Percentiles rank a stretch among this genome's conserved stretches.
phyloP scores from a whole-genome alignment of 2,797 vertebrate species.

The Cynodonichthys magdalenae region DNA sequence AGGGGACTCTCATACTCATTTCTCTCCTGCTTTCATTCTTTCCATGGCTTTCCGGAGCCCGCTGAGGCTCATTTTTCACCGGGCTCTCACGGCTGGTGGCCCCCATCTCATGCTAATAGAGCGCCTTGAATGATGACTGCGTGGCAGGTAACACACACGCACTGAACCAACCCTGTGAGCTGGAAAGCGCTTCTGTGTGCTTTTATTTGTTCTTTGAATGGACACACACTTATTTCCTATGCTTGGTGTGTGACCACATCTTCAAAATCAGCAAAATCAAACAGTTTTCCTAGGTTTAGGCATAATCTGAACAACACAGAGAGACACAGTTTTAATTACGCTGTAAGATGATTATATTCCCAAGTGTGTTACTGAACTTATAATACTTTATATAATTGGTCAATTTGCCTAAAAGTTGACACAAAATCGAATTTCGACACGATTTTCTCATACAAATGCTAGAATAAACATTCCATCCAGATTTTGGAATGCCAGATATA shows the following conservation, averaged over 20 bases:
- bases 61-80: conserved; percentile 73
- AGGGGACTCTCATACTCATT: conserved; percentile 49
- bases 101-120: conserved; percentile 71
- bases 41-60: conserved; percentile 67
- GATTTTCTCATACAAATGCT: neutral
- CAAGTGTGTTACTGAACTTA: no score
- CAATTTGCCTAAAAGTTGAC: no score
- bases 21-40: conserved; percentile 58
- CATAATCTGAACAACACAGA: no score
- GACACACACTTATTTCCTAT: conserved; percentile 2
- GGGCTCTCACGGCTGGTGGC: conserved; percentile 65
- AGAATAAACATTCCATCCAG: neutral
- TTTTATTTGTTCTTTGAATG: conserved; percentile 6
- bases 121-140: conserved; percentile 43
- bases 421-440: no score
- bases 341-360: no score
- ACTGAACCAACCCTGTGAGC: conserved; percentile 15
- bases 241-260: neutral
- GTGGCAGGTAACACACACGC: conserved; percentile 20
- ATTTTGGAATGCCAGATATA: no score
- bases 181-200: neutral
- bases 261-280: neutral
- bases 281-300: neutral
- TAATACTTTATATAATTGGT: no score
- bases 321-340: neutral